Base-by-base conservation (phyloP, 2,888 invertebrate species). In the Agriopis marginaria region DNA sequence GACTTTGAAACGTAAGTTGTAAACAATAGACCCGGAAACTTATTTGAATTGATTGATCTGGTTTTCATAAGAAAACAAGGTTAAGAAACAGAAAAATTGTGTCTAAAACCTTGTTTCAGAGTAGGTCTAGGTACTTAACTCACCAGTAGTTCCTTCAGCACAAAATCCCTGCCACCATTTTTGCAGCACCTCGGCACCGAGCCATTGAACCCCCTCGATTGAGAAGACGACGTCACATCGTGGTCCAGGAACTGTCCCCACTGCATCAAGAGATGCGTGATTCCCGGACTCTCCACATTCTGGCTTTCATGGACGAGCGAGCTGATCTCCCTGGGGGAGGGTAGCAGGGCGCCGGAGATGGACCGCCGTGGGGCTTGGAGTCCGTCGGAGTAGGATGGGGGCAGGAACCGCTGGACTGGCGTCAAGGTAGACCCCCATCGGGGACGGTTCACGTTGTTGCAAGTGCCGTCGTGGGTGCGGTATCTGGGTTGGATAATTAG, bases 181-280 rank as follows among this genome's bases (percentile, higher is more conserved):
- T 95, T 92, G 82, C 97, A 97, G 85, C 98, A 97, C 77, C 97
- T 95, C 45, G 98, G 97, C 66, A 97, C 96, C 0, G 97, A 96
- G 8, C 97, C 96, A 82, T 97, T 97, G 81, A 97, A 97, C 8
- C 97, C 96, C 77, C 96, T 94, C 0, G 97, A 96, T 79, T 97
- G 97, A 0, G 96, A 97, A 6, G 97, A 96, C 0, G 97, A 96
- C 51, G 97, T 97, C 74, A 98, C 91, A 84, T 98, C 98, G 81
- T 98, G 98, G 84, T 98, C 98, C 68, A 98, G 83, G 78, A 98
- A 96, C 89, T 98, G 98, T 0, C 98, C 98, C 97, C 98, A 98
- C 85, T 98, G 98, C 96, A 98, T 98, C 70, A 97, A 95, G 95
- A 97, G 96, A 76, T 97, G 96, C 0, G 97, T 97, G 9, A 97